Evolutionary conservation across 2,888 invertebrate genomes (phyloP).

Genomic region (Chloromyia formosa): DNA sequence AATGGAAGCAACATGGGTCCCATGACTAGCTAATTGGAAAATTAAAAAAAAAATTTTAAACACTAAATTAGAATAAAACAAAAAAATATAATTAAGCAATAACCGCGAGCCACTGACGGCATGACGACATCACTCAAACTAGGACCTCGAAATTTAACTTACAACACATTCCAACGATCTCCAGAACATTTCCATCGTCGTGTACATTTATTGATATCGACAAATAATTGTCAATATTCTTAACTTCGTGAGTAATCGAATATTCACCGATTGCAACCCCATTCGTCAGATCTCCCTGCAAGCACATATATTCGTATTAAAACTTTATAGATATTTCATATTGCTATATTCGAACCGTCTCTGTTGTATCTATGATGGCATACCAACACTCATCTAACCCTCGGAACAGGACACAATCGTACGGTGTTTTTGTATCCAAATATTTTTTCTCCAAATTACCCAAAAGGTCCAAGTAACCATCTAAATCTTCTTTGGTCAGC

Average conservation of each 20-base stretch:
- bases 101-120: too few species aligned
- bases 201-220: conserved; percentile 93
- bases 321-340: conserved; percentile 74
- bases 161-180: conserved; percentile 96
- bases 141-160: conserved; percentile 64
- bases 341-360: conserved; percentile 52
- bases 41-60: not conserved
- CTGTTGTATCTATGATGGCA: conserved; percentile 60
- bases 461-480: conserved; percentile 84
- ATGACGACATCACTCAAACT: too few species aligned
- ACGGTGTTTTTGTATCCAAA: conserved; percentile 85
- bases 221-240: conserved; percentile 82
- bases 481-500: conserved; percentile 86
- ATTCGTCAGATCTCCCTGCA: conserved; percentile 80
- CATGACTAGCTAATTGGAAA: conserved; percentile 81
- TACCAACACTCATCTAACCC: conserved; percentile 87
- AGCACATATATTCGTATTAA: conserved; percentile 55
- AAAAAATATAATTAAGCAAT: too few species aligned
- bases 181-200: conserved; percentile 87
- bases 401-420: conserved; percentile 92
- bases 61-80: not conserved
- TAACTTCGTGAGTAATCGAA: conserved; percentile 79
- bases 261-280: conserved; percentile 85
- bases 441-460: conserved; percentile 87
- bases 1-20: conserved; percentile 97